These are phyloP conservation scores for Indri indri DNA, from an alignment of 2,113 vertebrate species.

Conservation along the genomic window DNA sequence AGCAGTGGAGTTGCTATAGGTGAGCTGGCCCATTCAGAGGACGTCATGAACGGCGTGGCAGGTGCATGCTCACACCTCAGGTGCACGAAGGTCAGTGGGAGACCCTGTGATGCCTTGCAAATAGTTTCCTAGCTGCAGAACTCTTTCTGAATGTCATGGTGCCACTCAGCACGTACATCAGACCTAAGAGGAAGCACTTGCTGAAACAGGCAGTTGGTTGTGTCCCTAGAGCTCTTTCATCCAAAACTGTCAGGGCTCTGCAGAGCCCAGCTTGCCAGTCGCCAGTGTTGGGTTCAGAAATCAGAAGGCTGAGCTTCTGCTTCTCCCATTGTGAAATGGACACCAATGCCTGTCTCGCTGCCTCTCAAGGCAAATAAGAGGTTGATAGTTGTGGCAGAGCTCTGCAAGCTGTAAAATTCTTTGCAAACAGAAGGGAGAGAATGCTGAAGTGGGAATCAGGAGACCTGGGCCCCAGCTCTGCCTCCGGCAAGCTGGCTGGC, in stretches of 20 bases:
- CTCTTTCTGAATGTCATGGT: not conserved
- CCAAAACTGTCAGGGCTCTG: too few species aligned
- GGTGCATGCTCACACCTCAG: not conserved
- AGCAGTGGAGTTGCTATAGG: accelerated
- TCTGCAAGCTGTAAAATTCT: not conserved
- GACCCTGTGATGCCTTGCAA: not conserved
- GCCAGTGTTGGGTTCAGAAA: not conserved
- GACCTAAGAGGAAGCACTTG: not conserved
- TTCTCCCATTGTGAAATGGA: not conserved
- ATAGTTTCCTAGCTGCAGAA: not conserved
- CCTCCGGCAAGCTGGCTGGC: not conserved
- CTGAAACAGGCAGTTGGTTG: not conserved
- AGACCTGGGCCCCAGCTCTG: not conserved
- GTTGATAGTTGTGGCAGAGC: not conserved
- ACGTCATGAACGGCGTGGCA: accelerated
- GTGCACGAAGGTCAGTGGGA: not conserved
- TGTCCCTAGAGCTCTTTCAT: not conserved
- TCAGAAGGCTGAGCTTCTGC: not conserved
- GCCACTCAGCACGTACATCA: not conserved
- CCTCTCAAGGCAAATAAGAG: not conserved
- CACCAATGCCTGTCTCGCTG: not conserved
- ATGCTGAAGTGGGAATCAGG: not conserved
- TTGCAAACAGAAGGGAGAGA: not conserved
- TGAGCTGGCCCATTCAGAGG: not conserved
- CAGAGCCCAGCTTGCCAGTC: not conserved